phyloP scores from a whole-genome alignment of 2,888 invertebrate species.

The Emmelina monodactyla region DNA sequence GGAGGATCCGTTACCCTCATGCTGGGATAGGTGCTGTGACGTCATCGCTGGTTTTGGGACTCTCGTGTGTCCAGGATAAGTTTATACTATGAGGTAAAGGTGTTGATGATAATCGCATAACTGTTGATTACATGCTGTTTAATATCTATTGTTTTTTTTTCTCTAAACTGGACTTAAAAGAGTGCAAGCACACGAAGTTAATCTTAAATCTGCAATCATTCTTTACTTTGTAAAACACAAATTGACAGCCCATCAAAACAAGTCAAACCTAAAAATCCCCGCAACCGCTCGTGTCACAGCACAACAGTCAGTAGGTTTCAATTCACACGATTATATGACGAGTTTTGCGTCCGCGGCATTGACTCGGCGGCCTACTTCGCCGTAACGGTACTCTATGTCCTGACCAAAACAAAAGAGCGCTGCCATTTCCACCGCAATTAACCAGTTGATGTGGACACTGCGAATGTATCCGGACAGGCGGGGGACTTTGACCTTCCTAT shows the following conservation, averaged over 20 bases:
- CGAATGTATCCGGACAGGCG: too few relatives aligned
- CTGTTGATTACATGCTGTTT: neutral
- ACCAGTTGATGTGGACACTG: constrained; percentile 31
- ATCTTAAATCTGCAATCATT: neutral
- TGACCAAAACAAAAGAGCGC: constrained; percentile 34
- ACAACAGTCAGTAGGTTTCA: neutral
- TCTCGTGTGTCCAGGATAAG: too few relatives aligned
- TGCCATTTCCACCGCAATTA: constrained; percentile 38
- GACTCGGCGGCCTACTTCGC: constrained; percentile 33
- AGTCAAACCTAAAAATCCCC: neutral
- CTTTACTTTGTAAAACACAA: neutral
- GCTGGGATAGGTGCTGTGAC: constrained; percentile 16
- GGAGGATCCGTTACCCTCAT: constrained; percentile 58
- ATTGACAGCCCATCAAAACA: neutral
- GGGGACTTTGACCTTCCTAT: constrained; percentile 1
- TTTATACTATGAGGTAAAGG: too few relatives aligned
- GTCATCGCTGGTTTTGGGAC: constrained; percentile 32
- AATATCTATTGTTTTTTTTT: neutral
- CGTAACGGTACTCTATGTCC: constrained; percentile 34
- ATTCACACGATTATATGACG: neutral
- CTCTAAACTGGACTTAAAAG: neutral
- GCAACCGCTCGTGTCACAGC: neutral
- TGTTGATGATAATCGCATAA: too few relatives aligned
- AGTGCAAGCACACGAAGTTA: neutral
- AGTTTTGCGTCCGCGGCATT: constrained; percentile 17